phyloP scores from a whole-genome alignment of 2,888 invertebrate genomes.

The Periphyllus acericola region DNA sequence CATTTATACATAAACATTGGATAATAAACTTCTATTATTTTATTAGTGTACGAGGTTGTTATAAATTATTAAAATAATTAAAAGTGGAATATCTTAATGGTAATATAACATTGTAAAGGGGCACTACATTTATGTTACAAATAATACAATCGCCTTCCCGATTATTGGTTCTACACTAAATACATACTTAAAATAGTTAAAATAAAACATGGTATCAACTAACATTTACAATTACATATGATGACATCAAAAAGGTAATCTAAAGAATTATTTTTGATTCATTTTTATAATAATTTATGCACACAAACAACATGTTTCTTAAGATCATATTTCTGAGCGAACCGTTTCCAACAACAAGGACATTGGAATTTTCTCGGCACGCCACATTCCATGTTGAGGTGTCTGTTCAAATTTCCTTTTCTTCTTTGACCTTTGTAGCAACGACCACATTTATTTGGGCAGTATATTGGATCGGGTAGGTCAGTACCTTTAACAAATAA shows the following conservation, averaged over 20 bases:
- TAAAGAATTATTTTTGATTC: not conserved
- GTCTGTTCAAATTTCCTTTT: constrained; percentile 63
- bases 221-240: not conserved
- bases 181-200: too few species aligned
- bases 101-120: too few species aligned
- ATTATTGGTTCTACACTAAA: too few species aligned
- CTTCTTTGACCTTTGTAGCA: constrained; percentile 58
- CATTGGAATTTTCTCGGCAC: constrained; percentile 67
- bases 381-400: constrained; percentile 68
- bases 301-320: not conserved
- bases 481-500: not conserved
- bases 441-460: constrained; percentile 60
- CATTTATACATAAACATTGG: too few species aligned
- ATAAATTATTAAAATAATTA: too few species aligned
- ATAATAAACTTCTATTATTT: too few species aligned
- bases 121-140: too few species aligned
- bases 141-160: too few species aligned
- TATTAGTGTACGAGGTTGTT: too few species aligned
- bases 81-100: too few species aligned
- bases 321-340: constrained; percentile 41
- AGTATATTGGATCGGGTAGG: constrained; percentile 17
- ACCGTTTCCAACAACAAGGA: constrained; percentile 62
- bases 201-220: too few species aligned
- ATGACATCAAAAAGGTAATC: not conserved
- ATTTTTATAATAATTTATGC: not conserved